Base-by-base conservation (phyloP, 2,797 vertebrate species). In the Esox masquinongy region DNA sequence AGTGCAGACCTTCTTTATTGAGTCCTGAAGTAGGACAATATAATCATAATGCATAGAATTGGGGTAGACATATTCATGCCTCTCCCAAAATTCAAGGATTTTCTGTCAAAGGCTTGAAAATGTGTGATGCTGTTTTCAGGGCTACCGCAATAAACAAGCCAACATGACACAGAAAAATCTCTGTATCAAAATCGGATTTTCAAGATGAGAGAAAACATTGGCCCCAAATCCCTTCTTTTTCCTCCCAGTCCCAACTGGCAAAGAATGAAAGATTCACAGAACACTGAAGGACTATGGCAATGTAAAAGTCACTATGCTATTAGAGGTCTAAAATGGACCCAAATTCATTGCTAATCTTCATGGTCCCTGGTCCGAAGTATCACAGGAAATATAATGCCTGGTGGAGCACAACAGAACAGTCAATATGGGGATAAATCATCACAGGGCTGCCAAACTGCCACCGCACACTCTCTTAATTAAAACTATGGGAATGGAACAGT, bases 171-270 rank as follows among this genome's bases (percentile, higher is more conserved):
- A 39, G 73, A 79, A 74, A 64, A 71, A 85, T 69, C 39, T 49
- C 61, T 2, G 47, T 26, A n/a, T 47, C 14, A 24, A 64, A 64
- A 64, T 29, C 16, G 29, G 63, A 66, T 34, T 66, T 79, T 74
- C 84, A 83, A 83, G 74, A 74, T 77, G 77, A 77, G 81, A 88
- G 88, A 88, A 83, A 88, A 86, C 87, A 90, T 91, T 89, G 89
- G 79, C 76, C 74, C 61, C 68, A 86, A 76, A 88, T 80, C 80
- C 86, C 83, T 86, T 85, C 85, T 77, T 81, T 83, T 71, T 82
- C 84, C 74, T 47, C 11, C 22, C 56, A 14, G 75, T 76, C 75
- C 72, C 77, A 61, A 24, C 56, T 61, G 56, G 56, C 56, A 61
- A 24, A 61, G 51, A 61, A 61, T 24, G 56, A 61, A 61, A 24